phyloP scores from a whole-genome alignment of 2,888 invertebrate species.

The Limnephilus rhombicus region DNA sequence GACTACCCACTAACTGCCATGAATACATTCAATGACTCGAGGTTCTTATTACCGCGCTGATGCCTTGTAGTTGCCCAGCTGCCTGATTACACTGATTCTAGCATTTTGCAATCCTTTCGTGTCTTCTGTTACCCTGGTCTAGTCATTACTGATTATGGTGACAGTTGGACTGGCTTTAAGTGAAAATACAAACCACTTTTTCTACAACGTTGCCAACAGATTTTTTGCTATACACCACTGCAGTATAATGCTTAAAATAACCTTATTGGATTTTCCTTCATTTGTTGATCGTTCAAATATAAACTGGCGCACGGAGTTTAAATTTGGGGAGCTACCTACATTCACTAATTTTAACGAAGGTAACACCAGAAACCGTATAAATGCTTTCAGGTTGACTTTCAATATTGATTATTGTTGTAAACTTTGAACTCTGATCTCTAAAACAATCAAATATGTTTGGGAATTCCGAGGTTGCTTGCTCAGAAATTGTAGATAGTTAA shows the following conservation, averaged over 20 bases:
- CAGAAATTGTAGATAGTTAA: neutral
- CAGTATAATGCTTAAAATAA: neutral
- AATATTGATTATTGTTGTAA: neutral
- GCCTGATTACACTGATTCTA: constrained; percentile 19
- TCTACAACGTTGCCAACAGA: neutral
- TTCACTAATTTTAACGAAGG: neutral
- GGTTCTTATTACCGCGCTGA: neutral
- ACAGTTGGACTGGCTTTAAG: neutral
- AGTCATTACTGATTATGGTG: neutral
- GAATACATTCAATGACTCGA: constrained; percentile 21
- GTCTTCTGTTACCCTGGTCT: neutral
- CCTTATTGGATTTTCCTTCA: neutral
- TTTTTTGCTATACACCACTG: neutral
- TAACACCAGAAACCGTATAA: neutral
- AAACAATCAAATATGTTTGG: neutral
- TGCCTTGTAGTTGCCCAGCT: neutral
- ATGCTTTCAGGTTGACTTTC: neutral
- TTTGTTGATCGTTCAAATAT: neutral
- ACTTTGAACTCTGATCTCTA: neutral
- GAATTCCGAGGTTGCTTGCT: neutral
- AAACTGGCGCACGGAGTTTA: neutral
- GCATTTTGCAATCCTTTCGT: neutral
- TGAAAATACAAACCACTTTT: neutral
- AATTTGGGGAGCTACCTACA: neutral
- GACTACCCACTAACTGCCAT: neutral